Conservation (phyloP, 2,888 invertebrate genomes). For the Chrysomela aeneicollis region DNA sequence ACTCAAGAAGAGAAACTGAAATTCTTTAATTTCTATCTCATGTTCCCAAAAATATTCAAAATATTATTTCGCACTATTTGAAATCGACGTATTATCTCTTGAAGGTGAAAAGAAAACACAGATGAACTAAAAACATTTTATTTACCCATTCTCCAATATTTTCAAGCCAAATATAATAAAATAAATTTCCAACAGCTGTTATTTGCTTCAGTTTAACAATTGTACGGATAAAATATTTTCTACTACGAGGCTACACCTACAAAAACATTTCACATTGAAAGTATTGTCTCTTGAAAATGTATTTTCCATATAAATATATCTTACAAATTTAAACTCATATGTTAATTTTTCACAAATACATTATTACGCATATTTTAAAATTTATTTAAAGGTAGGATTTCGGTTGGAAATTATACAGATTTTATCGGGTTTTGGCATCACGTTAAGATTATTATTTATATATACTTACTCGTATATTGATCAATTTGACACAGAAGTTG, state of each 20-base stretch:
- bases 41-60: too few relatives aligned
- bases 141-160: conserved; percentile 34
- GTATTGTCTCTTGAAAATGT: conserved; percentile 51
- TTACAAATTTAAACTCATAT: conserved; percentile 30
- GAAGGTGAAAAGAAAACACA: neutral
- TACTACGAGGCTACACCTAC: conserved; percentile 42
- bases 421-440: neutral
- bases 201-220: conserved; percentile 52
- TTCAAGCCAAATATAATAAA: conserved; percentile 45
- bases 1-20: too few relatives aligned
- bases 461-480: neutral
- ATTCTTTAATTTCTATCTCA: too few relatives aligned
- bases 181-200: conserved; percentile 51
- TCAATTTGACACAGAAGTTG: neutral
- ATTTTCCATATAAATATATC: conserved; percentile 41
- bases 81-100: too few relatives aligned
- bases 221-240: conserved; percentile 44
- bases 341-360: conserved; percentile 18
- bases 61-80: too few relatives aligned
- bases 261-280: conserved; percentile 43
- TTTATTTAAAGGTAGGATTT: too few relatives aligned
- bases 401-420: neutral
- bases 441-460: neutral
- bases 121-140: conserved; percentile 36
- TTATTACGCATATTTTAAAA: too few relatives aligned